Base-by-base conservation (phyloP, 2,888 invertebrate genomes). In the Noctua fimbriata region DNA sequence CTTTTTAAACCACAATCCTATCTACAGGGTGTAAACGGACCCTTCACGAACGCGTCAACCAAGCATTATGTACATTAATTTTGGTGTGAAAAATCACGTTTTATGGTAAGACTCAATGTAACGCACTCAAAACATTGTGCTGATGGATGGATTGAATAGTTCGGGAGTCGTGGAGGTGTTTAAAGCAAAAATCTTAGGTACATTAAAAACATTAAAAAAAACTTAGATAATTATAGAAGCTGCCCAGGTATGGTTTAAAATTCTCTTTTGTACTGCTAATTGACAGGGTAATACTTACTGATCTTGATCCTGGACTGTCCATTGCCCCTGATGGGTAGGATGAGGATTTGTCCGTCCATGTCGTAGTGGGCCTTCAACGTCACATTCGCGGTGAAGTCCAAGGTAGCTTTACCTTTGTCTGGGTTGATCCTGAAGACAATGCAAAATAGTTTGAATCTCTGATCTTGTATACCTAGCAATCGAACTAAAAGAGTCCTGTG, bases 271-370 rank as follows among this genome's bases (percentile, higher is more conserved):
- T 47, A 32, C n/a, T 18, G 12, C 32, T 55, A 44, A 44, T 18
- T 12, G 24, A 36, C n/a, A 32, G 32, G 5, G 2, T 0, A 52
- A 44, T 69, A 96, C 97, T 97, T 88, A 97, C 97, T 97, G 70
- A 97, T 96, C 85, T 95, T 96, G 75, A 97, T 97, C 89, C 94
- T 96, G 70, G 97, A 94, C 52, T 95, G 95, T 36, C 97, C 97
- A 66, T 95, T 94, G n/a, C 97, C 97, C 77, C 91, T 91, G 89
- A 97, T 97, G 58, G 97, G 97, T 52, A 97, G 92, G 82, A 97
- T 96, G 74, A 97, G 95, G 5, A 97, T 91, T 83, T 96, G 95
- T 0, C 97, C 97, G 82, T 96, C 94, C 93, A 97, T 97, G 75
- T 94, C 96, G 89, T 97, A 97, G 82, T 97, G 93, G 0, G 96